These are phyloP conservation scores for Sepioteuthis lessoniana DNA, from an alignment of 2,888 invertebrate genomes.

Conservation along the genomic window DNA sequence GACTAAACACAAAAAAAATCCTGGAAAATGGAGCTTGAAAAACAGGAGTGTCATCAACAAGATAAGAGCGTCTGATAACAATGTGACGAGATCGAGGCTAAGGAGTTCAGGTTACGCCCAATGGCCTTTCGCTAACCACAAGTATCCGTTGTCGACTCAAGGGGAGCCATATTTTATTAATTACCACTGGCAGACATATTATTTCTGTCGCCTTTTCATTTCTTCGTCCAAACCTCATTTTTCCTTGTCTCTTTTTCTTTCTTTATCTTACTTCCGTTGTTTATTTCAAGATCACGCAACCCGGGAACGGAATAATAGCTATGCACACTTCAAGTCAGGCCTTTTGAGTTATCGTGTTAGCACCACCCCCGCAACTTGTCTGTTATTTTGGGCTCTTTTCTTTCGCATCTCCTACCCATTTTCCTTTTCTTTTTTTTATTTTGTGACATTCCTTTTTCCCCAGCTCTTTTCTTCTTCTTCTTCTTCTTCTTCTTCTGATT, in stretches of 20 bases:
- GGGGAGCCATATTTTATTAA: not conserved
- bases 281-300: not conserved
- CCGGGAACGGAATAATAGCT: not conserved
- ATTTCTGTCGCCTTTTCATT: slow-evolving; percentile 6
- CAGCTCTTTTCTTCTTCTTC: not conserved
- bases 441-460: not conserved
- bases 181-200: slow-evolving; percentile 23
- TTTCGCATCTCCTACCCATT: not conserved
- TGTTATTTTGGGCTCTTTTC: not conserved
- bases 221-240: not conserved
- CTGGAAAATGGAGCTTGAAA: not conserved
- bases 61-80: not conserved
- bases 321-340: not conserved
- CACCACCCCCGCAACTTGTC: not conserved
- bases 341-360: not conserved
- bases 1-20: not conserved
- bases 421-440: not conserved
- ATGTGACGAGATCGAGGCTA: not conserved
- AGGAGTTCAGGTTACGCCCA: slow-evolving; percentile 20
- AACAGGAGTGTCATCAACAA: slow-evolving; percentile 15
- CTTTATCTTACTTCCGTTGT: not conserved
- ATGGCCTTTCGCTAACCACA: slow-evolving; percentile 33
- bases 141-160: slow-evolving; percentile 33
- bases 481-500: not conserved
- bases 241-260: not conserved